Base-by-base conservation (phyloP, 2,113 vertebrate genomes). In the Tachuris rubrigastra region DNA sequence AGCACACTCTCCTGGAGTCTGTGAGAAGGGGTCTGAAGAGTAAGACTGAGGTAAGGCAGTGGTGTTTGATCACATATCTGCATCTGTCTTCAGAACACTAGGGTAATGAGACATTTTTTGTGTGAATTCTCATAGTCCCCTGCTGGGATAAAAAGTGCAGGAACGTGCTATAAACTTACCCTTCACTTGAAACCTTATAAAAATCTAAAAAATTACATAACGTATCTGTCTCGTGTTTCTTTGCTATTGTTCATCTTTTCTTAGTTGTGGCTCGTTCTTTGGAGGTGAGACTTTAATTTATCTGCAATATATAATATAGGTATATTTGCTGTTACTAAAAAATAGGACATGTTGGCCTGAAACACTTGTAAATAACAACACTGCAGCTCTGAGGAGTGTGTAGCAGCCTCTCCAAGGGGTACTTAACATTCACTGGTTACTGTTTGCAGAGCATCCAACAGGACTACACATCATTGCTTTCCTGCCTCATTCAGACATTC, bases 381-480 rank as follows among this genome's bases (percentile, higher is more conserved):
- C 14, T 69, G 28, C 46, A 56, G 3, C 80, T 84, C 39, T 65
- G 47, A 74, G 39, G n/a, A 49, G 17, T 47, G 7, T 77, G 30
- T 42, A 68, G 24, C 47, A 81, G 35, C 33, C 22, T 88, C 25
- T 78, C 30, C 4, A 28, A 37, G 50, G 9, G 9, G 13, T 74
- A 15, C 59, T 78, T 84, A 87, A 33, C 4, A 7, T 74, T 71
- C 33, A 15, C 28, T 59, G 30, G 59, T 95, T 98, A 37, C 12
- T 67, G 21, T 96, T 95, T 84, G 59, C 96, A 99, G 99, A 99
- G 94, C 75, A 93, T 99, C 94, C 98, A 99, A 92, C 99, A 99
- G 49, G 99, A 99, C 80, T 99, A 99, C 90, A 99, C 99, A 10
- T 98, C 98, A 0, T 94, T 99, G 41, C 98, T 99, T 79, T 99